A percentile compares a stretch with the other conserved stretches of the same genome.
Conservation (phyloP, 2,113 vertebrate genomes). For the Ailurus styani region DNA sequence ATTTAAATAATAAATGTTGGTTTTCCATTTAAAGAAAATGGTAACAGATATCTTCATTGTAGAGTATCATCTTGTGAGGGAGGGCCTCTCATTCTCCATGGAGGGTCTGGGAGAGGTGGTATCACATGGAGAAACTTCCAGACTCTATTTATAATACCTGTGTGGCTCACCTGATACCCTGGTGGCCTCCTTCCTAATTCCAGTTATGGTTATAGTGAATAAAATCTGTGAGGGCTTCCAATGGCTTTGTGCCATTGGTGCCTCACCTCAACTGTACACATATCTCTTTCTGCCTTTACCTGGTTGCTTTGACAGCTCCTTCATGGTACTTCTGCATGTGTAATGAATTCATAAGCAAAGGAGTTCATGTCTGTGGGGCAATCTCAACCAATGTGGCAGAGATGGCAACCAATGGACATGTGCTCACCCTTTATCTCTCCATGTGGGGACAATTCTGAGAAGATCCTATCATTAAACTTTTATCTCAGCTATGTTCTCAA, state of each 20-base stretch:
- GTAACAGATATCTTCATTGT: not conserved
- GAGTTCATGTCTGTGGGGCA: too few relatives aligned
- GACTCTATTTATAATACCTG: not conserved
- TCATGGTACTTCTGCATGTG: not conserved
- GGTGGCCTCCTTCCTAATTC: not conserved
- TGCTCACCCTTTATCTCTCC: not conserved
- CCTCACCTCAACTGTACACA: not conserved
- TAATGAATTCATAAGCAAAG: not conserved
- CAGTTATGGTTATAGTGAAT: too few relatives aligned
- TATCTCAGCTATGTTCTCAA: not conserved
- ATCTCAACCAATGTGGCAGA: not conserved
- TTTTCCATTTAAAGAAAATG: not conserved
- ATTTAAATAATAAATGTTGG: not conserved
- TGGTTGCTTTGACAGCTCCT: not conserved
- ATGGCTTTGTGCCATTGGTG: fast-evolving
- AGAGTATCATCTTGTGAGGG: not conserved
- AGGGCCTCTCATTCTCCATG: not conserved
- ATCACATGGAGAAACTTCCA: not conserved
- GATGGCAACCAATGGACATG: not conserved
- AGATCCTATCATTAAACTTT: not conserved
- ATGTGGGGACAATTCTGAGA: not conserved
- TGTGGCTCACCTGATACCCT: not conserved
- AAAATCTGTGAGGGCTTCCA: not conserved
- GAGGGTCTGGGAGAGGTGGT: not conserved
- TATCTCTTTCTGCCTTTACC: not conserved